These are phyloP conservation scores for Caranx melampygus DNA, from an alignment of 2,113 vertebrate genomes.

Conservation along the genomic window DNA sequence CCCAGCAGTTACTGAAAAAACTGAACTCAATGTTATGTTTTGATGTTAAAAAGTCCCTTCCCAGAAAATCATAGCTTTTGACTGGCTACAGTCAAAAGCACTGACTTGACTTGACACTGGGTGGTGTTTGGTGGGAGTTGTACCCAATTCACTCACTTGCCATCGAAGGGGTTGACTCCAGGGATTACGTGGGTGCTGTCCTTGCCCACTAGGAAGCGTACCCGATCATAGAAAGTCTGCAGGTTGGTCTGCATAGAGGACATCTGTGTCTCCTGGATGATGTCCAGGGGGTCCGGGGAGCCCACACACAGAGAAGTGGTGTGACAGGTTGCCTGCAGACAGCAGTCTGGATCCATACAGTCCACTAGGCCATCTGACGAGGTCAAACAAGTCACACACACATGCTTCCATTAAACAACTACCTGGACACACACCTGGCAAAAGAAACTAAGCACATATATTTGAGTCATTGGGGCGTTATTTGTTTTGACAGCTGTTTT, in stretches of 20 bases:
- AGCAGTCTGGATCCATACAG: slow-evolving; percentile 99
- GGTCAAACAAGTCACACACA: slow-evolving; percentile 57
- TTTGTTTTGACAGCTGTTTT: slow-evolving; percentile 19
- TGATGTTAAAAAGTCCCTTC: not conserved
- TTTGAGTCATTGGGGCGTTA: not conserved
- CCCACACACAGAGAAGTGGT: slow-evolving; percentile 91
- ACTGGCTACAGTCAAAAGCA: too few relatives aligned
- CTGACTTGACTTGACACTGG: not conserved
- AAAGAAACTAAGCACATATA: slow-evolving; percentile 12
- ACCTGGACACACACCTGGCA: slow-evolving; percentile 57
- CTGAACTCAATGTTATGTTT: not conserved
- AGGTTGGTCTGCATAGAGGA: slow-evolving; percentile 89
- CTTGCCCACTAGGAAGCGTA: slow-evolving; percentile 94
- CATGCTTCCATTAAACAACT: slow-evolving; percentile 38
- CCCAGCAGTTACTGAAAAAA: not conserved
- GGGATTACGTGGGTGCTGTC: slow-evolving; percentile 95
- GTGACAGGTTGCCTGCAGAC: slow-evolving; percentile 94
- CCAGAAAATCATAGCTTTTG: not conserved
- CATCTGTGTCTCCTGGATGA: slow-evolving; percentile 94
- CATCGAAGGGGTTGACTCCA: slow-evolving; percentile 92
- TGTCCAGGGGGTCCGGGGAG: slow-evolving; percentile 94
- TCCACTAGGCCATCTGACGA: slow-evolving; percentile 93
- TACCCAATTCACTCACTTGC: slow-evolving; percentile 87
- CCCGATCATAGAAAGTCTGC: slow-evolving; percentile 93
- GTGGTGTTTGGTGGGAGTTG: not conserved